Base-by-base conservation (phyloP, 2,888 invertebrate species). In the Microctonus brassicae region DNA sequence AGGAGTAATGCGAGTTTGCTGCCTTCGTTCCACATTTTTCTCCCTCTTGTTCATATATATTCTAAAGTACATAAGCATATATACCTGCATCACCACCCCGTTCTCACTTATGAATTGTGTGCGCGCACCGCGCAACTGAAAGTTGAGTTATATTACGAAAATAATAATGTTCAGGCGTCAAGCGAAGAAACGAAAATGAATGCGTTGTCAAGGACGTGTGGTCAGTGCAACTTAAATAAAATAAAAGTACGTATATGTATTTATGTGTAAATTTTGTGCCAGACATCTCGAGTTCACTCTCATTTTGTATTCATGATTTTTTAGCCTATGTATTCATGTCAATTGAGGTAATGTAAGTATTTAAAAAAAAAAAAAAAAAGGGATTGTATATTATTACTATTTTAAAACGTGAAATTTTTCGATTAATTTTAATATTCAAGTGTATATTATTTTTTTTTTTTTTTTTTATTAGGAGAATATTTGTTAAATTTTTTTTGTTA, bases 141-240 rank as follows among this genome's bases (percentile, higher is more conserved):
- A 68, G 64, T 67, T 42, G 70, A 67, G 73, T 75, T 75, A 75
- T 76, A 69, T 77, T 81, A 5, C 7, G 7, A 81, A 47, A 17
- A 77, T 78, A 78, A 67, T 78, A 78, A 67, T 71, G 74, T 70
- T 58, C 60, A 13, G 63, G 13, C 55, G 57, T 57, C 55, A 57
- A 36, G 65, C 39, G n/a, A 58, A 57, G 9, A 7, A 22, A 53
- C 55, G n/a, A n/a, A 9, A 47, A 17, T n/a, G 63, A 34, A 67
- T 61, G 65, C 68, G 74, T 74, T 76, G 75, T 80, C 80, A 80
- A 81, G 81, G 80, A 73, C 78, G 74, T 72, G 47, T 52, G 65
- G 26, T 39, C 62, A 39, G 10, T n/a, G 36, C 36, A 42, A 26
- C 26, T 26, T n/a, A 26, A 29, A 57, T 11, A 57, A 11, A n/a